Evolutionary conservation across 1,140 invertebrate genomes (phyloP).

Genomic region (Camponotus vicinus): DNA sequence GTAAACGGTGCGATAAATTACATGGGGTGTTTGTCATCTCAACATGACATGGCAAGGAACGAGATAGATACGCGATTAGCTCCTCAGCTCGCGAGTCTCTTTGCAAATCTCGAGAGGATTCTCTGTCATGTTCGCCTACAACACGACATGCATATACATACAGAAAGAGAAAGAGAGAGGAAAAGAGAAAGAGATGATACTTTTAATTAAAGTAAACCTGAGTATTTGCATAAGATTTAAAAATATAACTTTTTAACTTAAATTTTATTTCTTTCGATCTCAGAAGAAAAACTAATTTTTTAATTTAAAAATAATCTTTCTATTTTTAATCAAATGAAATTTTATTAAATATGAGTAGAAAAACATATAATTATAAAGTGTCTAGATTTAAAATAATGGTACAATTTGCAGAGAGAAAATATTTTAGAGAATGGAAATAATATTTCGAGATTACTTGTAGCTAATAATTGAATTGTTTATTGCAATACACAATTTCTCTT

Average conservation of each 20-base stretch:
- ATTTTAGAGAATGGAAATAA: background rate
- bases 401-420: background rate
- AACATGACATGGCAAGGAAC: conserved; percentile 44
- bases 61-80: conserved; percentile 56
- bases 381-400: background rate
- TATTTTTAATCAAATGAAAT: background rate
- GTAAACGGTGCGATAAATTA: conserved; percentile 61
- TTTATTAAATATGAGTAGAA: background rate
- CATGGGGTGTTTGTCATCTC: conserved; percentile 41
- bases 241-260: background rate
- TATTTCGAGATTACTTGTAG: background rate
- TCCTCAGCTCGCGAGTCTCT: conserved; percentile 29
- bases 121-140: background rate
- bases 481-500: background rate
- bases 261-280: background rate
- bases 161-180: too few species aligned
- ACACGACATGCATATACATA: too few species aligned
- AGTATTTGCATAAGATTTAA: background rate
- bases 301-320: background rate
- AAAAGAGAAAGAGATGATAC: background rate
- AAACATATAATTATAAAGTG: background rate
- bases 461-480: background rate
- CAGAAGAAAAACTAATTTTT: background rate
- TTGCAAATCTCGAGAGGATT: conserved; percentile 14
- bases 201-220: conserved; percentile 36